Evolutionary conservation across 2,113 vertebrate species (phyloP).

Genomic region (Cephalophus harveyi): DNA sequence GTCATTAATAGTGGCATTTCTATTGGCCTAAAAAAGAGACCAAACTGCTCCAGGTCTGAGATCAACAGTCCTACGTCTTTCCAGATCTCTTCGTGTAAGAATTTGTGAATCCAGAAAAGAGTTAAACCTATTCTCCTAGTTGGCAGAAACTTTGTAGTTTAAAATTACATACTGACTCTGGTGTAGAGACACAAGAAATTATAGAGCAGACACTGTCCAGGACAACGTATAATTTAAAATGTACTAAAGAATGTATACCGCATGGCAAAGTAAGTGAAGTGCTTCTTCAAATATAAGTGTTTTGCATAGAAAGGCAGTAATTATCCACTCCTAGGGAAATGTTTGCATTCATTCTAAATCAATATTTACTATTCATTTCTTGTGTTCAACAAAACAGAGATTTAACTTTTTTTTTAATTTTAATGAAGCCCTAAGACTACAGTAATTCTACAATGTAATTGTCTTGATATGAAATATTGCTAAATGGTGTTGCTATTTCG

Average conservation of each 20-base stretch:
- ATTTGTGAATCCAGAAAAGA: conserved; percentile 75
- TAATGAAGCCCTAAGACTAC: conserved; percentile 86
- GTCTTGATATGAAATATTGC: conserved; percentile 84
- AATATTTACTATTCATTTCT: conserved; percentile 92
- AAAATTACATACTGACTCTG: conserved; percentile 92
- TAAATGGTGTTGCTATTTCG: conserved; percentile 82
- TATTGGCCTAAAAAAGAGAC: conserved; percentile 48
- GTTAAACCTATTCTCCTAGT: conserved; percentile 82
- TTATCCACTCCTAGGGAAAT: conserved; percentile 92
- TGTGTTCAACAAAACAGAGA: conserved; percentile 86
- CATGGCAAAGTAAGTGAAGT: conserved; percentile 90
- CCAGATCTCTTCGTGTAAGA: conserved; percentile 34
- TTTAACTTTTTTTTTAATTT: conserved; percentile 84
- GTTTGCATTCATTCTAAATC: conserved; percentile 92
- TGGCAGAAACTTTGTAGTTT: conserved; percentile 90
- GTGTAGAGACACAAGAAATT: conserved; percentile 94
- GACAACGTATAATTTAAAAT: conserved; percentile 95
- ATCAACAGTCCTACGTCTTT: conserved; percentile 32
- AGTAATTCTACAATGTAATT: conserved; percentile 85
- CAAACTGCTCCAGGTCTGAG: conserved; percentile 48
- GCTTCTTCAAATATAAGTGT: conserved; percentile 88
- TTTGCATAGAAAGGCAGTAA: conserved; percentile 90
- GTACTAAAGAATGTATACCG: conserved; percentile 91
- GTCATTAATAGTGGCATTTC: conserved; percentile 67
- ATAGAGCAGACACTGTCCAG: conserved; percentile 91